Percentiles rank a stretch among this genome's conserved stretches.
phyloP scores from a whole-genome alignment of 2,888 invertebrate species.

The Eutolmus rufibarbis region DNA sequence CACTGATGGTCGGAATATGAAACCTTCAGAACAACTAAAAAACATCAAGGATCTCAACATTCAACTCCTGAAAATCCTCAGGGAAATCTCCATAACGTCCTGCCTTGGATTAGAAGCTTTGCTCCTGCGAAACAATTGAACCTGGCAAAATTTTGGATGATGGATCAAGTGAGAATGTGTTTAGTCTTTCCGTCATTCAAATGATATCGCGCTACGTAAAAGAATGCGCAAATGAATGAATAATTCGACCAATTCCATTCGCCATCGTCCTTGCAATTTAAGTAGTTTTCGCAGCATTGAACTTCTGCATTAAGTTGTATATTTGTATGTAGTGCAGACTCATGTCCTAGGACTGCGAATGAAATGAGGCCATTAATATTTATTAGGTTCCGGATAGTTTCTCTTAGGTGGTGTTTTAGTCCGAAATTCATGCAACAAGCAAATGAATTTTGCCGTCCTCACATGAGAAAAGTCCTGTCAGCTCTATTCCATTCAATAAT shows the following conservation, averaged over 20 bases:
- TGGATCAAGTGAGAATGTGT: neutral
- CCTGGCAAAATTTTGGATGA: neutral
- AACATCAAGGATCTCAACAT: neutral
- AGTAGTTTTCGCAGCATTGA: neutral
- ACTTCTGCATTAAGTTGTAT: neutral
- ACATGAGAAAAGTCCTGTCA: neutral
- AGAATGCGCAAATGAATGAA: neutral
- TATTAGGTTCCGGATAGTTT: neutral
- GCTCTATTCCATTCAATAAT: neutral
- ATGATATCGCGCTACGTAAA: neutral
- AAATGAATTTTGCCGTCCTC: neutral
- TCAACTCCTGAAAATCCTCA: neutral
- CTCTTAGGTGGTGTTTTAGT: neutral
- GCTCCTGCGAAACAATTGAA: neutral
- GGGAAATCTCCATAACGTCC: neutral
- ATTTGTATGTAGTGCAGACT: neutral
- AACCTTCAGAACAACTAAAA: neutral
- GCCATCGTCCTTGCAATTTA: neutral
- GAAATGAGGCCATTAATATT: neutral
- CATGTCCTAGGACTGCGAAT: neutral
- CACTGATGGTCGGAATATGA: neutral
- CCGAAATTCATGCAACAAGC: neutral
- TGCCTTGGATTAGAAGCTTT: neutral
- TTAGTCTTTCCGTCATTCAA: neutral
- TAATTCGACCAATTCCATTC: neutral